Percentiles rank a stretch among this genome's conserved stretches.
Evolutionary conservation across 2,888 invertebrate genomes (phyloP).

Genomic region (Poecilobothrus nobilitatus): DNA sequence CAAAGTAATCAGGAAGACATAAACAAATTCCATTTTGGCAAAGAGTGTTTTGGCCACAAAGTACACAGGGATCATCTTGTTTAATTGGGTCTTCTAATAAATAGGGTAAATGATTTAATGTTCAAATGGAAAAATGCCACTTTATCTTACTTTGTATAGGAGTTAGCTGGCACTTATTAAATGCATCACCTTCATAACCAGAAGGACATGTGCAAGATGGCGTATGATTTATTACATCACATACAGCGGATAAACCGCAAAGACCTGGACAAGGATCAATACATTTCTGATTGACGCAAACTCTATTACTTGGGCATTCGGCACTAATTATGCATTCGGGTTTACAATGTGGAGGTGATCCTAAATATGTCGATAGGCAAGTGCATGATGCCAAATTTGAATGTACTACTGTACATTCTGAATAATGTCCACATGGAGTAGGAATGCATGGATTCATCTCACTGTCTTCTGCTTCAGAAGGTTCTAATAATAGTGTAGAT

Average conservation of each 20-base stretch:
- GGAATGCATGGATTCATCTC: conserved; percentile 70
- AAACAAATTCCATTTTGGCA: conserved; percentile 59
- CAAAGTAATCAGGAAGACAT: conserved; percentile 60
- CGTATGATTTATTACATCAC: conserved; percentile 60
- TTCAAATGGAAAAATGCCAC: conserved; percentile 40
- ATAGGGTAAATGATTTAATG: conserved; percentile 5
- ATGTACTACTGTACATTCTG: conserved; percentile 59
- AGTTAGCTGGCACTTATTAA: conserved; percentile 54
- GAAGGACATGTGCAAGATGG: conserved; percentile 65
- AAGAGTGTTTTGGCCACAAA: conserved; percentile 62
- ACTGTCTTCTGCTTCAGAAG: conserved; percentile 57
- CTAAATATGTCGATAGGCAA: conserved; percentile 52
- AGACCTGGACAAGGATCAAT: conserved; percentile 61
- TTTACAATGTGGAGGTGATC: conserved; percentile 53
- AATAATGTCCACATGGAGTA: conserved; percentile 77
- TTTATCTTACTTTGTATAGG: conserved; percentile 46
- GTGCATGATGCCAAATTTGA: conserved; percentile 48
- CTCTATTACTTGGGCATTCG: conserved; percentile 49
- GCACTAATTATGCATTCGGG: conserved; percentile 51
- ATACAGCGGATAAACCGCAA: conserved; percentile 62
- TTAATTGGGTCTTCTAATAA: conserved; percentile 26
- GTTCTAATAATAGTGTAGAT: conserved; percentile 46
- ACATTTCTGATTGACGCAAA: conserved; percentile 61
- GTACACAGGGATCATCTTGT: conserved; percentile 51
- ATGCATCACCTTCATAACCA: conserved; percentile 55